Evolutionary conservation across 2,888 invertebrate genomes (phyloP), one percentile per base, ranked within the genome.

Genomic region (Asteroscopus sphinx): DNA sequence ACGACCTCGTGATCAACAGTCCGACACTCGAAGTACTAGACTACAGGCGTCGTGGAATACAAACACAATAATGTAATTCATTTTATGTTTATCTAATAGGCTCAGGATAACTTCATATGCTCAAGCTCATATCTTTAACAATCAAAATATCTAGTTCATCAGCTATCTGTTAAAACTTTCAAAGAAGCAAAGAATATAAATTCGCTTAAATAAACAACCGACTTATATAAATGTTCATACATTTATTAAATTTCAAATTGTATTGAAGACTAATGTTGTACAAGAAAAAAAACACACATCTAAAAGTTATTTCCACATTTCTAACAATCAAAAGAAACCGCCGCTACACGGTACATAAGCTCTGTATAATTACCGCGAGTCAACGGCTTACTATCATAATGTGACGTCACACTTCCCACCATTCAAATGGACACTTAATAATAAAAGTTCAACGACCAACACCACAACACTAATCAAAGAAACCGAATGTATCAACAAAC

Each of bases 401-500:
- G 37, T 73, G 73, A 73, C 75, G 73, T 73, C 73, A 74, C 45
- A 41, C 12, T 66, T 66, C 75, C 51, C 75, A 66, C 68, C 66
- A 73, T 74, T 71, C 71, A 71, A 44, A 65, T 59, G 55, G 36
- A 44, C 52, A 56, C 59, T 68, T 60, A 47, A 64, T 72, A 64
- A 63, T 55, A 55, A 57, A 65, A 57, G 73, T 67, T 72, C 70
- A 64, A 33, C 39, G 72, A 54, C 73, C 72, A 57, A 64, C 65
- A 57, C 52, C 62, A 74, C 45, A 76, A 68, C 48, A 76, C 82
- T 86, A 89, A 91, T 91, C 88, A 90, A 88, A 88, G 91, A 88
- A 87, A 88, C 83, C 82, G 81, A 80, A 78, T 77, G 73, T 73
- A 69, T 66, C 66, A 63, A 77, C 79, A 73, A 73, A 76, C 77